These are phyloP conservation scores for Spodoptera picta DNA, from an alignment of 2,888 invertebrate species.

Conservation along the genomic window DNA sequence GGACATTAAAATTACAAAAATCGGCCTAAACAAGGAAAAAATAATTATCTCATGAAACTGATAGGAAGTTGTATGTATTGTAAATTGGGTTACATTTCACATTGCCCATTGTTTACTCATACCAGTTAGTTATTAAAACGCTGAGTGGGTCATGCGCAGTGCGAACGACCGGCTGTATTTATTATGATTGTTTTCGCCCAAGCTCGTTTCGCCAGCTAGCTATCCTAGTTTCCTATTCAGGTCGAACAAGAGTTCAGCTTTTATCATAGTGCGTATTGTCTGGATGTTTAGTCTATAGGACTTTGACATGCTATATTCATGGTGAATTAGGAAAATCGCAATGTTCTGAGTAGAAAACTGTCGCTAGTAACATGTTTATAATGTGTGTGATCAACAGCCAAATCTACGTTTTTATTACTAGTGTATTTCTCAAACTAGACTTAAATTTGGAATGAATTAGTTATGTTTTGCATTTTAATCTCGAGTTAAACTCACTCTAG, in stretches of 20 bases:
- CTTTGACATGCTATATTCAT: constrained; percentile 8
- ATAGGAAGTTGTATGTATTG: not conserved
- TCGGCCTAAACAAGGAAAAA: not conserved
- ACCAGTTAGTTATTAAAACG: constrained; percentile 45
- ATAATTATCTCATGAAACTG: not conserved
- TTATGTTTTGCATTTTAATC: not conserved
- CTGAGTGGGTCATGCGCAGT: constrained; percentile 44
- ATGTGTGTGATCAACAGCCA: too few relatives aligned
- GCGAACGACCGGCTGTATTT: constrained; percentile 48
- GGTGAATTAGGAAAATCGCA: not conserved
- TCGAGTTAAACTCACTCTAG: not conserved
- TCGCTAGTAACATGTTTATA: too few relatives aligned
- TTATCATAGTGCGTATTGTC: constrained; percentile 34
- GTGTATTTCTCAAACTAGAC: too few relatives aligned
- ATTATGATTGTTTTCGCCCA: constrained; percentile 59
- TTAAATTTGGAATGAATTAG: too few relatives aligned
- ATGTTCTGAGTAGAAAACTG: too few relatives aligned
- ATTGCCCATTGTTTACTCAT: constrained; percentile 34
- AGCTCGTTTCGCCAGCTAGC: constrained; percentile 36
- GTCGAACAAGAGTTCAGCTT: constrained; percentile 38
- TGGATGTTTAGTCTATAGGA: constrained; percentile 6
- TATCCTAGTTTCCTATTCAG: constrained; percentile 47
- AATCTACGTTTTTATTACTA: too few relatives aligned
- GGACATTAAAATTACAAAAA: too few relatives aligned
- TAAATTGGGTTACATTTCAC: constrained; percentile 26